Conservation (phyloP, 2,797 vertebrate genomes). For the Enteromius mattozi region DNA sequence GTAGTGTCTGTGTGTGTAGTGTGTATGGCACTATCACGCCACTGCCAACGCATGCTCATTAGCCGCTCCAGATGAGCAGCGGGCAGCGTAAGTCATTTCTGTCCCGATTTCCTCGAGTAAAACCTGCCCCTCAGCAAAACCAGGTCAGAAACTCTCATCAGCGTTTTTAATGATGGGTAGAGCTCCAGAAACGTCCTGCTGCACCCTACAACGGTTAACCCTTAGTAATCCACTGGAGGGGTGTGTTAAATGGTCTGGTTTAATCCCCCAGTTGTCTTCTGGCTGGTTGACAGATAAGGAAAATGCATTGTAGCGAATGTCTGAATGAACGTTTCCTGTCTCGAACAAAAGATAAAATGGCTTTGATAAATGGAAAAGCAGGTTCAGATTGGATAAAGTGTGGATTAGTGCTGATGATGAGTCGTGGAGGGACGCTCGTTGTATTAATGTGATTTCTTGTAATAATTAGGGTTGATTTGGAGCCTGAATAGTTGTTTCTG, state of each 20-base stretch:
- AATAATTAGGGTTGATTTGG: not conserved
- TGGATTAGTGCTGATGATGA: no score
- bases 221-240: not conserved
- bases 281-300: not conserved
- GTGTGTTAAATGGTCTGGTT: not conserved
- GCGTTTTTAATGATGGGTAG: not conserved
- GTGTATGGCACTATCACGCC: conserved; percentile 31
- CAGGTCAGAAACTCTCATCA: conserved; percentile 8
- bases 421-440: not conserved
- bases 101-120: not conserved
- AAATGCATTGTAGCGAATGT: not conserved
- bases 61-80: conserved; percentile 43
- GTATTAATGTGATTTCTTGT: not conserved
- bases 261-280: not conserved
- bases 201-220: not conserved
- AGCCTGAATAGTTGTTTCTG: not conserved
- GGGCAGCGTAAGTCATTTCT: not conserved
- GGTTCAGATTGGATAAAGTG: not conserved
- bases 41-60: conserved; percentile 54
- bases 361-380: not conserved
- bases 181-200: not conserved
- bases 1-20: not conserved
- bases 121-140: not conserved
- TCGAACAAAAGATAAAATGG: not conserved
- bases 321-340: not conserved